phyloP scores from a whole-genome alignment of 92 coral and sea anemone genomes.

The Palythoa caribaeorum region DNA sequence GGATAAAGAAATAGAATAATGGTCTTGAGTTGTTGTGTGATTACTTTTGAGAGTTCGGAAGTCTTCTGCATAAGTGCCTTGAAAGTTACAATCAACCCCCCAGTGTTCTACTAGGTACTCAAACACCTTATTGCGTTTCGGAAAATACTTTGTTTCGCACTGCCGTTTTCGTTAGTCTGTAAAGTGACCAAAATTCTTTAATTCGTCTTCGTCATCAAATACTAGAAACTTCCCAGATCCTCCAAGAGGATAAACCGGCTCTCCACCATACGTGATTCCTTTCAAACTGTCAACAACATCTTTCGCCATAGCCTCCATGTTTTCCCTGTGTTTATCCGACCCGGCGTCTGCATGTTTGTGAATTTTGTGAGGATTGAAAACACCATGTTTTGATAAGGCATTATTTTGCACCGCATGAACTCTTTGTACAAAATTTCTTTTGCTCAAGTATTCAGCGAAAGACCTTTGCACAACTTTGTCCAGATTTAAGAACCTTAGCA shows the following conservation, averaged over 20 bases:
- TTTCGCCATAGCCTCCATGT: slow-evolving; percentile 19
- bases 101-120: slow-evolving; percentile 11
- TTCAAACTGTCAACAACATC: slow-evolving; percentile 4
- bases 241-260: slow-evolving; percentile 5
- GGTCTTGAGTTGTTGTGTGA: neutral
- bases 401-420: slow-evolving; percentile 56
- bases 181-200: slow-evolving; percentile 2
- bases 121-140: neutral
- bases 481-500: slow-evolving; percentile 38
- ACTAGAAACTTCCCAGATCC: neutral
- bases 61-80: slow-evolving; percentile 18
- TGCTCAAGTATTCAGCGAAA: slow-evolving; percentile 61
- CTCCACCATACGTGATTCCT: neutral
- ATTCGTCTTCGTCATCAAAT: neutral
- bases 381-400: slow-evolving; percentile 60
- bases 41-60: neutral
- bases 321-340: neutral
- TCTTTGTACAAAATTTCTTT: slow-evolving; percentile 64
- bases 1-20: neutral
- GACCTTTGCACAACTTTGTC: slow-evolving; percentile 56
- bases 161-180: slow-evolving; percentile 4
- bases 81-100: slow-evolving; percentile 3
- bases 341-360: neutral
- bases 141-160: neutral
- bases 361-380: slow-evolving; percentile 49